Evolutionary conservation across 2,797 vertebrate genomes (phyloP).

Genomic region (Potorous gilbertii): DNA sequence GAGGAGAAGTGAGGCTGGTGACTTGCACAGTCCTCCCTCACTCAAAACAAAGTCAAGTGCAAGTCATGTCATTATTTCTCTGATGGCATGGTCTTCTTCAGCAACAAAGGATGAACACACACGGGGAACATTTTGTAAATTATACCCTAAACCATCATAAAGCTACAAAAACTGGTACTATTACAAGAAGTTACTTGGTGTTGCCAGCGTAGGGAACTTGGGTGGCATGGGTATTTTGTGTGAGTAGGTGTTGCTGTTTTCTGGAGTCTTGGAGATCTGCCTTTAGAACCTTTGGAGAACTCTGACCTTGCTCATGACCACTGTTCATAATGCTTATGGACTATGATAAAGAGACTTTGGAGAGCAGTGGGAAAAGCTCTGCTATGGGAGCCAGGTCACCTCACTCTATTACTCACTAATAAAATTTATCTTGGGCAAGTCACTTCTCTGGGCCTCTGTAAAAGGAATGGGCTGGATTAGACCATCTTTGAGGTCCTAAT

Average conservation of each 20-base stretch:
- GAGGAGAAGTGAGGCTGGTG: too few species aligned
- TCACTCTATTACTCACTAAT: neutral
- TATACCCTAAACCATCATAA: neutral
- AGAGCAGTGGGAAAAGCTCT: neutral
- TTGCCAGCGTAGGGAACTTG: neutral
- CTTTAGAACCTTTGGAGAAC: neutral
- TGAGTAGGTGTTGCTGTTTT: neutral
- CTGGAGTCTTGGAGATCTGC: neutral
- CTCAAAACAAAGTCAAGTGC: too few species aligned
- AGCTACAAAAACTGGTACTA: neutral
- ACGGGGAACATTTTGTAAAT: neutral
- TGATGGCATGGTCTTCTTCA: too few species aligned
- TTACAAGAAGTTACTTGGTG: neutral
- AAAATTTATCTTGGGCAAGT: neutral
- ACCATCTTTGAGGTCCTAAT: neutral
- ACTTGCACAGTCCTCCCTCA: too few species aligned
- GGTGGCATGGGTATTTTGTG: neutral
- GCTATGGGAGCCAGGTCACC: neutral
- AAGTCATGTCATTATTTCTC: too few species aligned
- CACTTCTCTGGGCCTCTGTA: neutral
- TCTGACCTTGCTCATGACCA: neutral
- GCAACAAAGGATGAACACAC: too few species aligned
- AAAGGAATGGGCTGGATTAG: neutral
- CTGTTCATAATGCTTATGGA: neutral
- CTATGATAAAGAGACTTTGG: neutral